phyloP scores from a whole-genome alignment of 2,888 invertebrate species.

The Bimastos eiseni region DNA sequence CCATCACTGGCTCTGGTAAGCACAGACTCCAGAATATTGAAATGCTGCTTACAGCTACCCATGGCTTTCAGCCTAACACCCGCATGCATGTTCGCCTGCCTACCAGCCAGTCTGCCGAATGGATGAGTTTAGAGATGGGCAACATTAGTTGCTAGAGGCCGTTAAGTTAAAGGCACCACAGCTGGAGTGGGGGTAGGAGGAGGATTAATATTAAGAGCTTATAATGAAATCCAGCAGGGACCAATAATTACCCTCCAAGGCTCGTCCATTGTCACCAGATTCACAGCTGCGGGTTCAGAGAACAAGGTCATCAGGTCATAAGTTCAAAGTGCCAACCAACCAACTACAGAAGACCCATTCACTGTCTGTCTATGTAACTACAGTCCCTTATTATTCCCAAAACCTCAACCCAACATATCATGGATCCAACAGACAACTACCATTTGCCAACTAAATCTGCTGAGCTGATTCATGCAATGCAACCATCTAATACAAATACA shows the following conservation, averaged over 20 bases:
- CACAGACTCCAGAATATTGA: no score
- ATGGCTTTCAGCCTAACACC: not conserved
- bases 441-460: no score
- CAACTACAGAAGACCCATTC: not conserved
- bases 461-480: not conserved
- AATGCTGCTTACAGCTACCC: no score
- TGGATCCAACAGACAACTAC: no score
- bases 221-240: not conserved
- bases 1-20: not conserved
- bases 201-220: not conserved
- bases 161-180: not conserved
- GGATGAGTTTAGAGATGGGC: not conserved
- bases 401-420: not conserved
- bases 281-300: not conserved
- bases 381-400: not conserved
- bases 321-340: not conserved
- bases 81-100: not conserved
- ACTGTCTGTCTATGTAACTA: not conserved
- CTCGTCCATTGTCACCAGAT: not conserved
- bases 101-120: not conserved
- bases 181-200: not conserved
- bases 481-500: not conserved
- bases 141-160: not conserved
- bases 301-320: constrained; percentile 13
- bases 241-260: not conserved